Evolutionary conservation across 2,888 invertebrate species (phyloP).

Genomic region (Acleris cristana): DNA sequence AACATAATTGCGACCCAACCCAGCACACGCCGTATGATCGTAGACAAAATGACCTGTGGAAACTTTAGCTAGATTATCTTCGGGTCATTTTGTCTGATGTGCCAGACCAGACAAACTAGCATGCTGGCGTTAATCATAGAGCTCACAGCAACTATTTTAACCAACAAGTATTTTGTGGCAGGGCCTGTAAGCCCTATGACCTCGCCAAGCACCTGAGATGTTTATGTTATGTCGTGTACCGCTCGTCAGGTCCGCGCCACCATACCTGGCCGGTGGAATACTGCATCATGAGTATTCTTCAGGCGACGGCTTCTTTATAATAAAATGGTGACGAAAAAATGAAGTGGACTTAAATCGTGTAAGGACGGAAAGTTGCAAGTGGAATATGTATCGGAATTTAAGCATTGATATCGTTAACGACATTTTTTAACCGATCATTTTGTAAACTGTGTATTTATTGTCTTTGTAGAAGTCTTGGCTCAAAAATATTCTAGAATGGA

Average conservation of each 20-base stretch:
- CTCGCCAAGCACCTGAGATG: slow-evolving; percentile 12
- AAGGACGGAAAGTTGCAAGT: slow-evolving; percentile 16
- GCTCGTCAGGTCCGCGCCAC: slow-evolving; percentile 58
- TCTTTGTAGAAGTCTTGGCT: no score
- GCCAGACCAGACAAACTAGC: slow-evolving; percentile 12
- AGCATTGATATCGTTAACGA: slow-evolving; percentile 17
- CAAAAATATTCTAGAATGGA: no score
- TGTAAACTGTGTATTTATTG: neutral
- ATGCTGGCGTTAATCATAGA: neutral
- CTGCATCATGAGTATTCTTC: slow-evolving; percentile 74
- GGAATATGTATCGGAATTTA: slow-evolving; percentile 6
- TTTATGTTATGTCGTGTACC: slow-evolving; percentile 38
- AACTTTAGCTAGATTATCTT: neutral
- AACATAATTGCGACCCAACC: slow-evolving; percentile 31
- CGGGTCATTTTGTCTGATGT: slow-evolving; percentile 21
- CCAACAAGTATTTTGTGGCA: no score
- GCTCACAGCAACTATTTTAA: neutral
- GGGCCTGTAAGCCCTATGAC: no score
- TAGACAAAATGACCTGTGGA: slow-evolving; percentile 19
- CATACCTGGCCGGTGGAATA: slow-evolving; percentile 72
- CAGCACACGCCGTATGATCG: slow-evolving; percentile 6
- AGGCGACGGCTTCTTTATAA: slow-evolving; percentile 55
- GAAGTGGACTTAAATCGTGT: slow-evolving; percentile 18
- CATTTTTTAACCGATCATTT: neutral
- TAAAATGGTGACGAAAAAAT: slow-evolving; percentile 35